These are phyloP conservation scores for Ostrea denselamellosa DNA, from an alignment of 1,140 invertebrate genomes.

Conservation along the genomic window DNA sequence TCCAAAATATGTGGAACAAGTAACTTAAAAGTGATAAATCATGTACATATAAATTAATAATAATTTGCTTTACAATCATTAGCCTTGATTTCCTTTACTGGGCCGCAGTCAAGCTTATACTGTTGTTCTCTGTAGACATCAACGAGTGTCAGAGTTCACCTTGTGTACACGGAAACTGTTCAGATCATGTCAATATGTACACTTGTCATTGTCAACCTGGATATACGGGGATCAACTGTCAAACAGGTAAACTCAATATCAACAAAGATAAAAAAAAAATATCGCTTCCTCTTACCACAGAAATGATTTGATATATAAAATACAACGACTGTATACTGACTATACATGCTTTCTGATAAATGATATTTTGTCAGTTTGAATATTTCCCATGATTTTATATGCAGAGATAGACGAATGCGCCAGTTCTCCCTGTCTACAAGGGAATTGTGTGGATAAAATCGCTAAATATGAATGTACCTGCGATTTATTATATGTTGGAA, in stretches of 20 bases:
- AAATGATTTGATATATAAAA: too few relatives aligned
- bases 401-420: conserved; percentile 15
- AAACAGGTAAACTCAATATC: conserved; percentile 68
- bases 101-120: too few relatives aligned
- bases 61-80: too few relatives aligned
- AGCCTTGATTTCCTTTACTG: too few relatives aligned
- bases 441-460: conserved; percentile 7
- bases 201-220: conserved; percentile 84
- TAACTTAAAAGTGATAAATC: too few relatives aligned
- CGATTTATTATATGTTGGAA: background rate
- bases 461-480: conserved; percentile 1
- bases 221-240: conserved; percentile 78
- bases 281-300: background rate
- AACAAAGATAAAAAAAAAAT: background rate
- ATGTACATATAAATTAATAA: too few relatives aligned
- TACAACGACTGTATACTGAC: too few relatives aligned
- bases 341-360: too few relatives aligned
- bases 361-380: too few relatives aligned
- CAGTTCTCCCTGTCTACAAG: conserved; percentile 22
- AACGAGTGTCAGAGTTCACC: conserved; percentile 73
- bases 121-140: conserved; percentile 79
- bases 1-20: too few relatives aligned
- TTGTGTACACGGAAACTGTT: conserved; percentile 69
- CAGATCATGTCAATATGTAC: conserved; percentile 66
- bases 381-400: background rate